These are phyloP conservation scores for Thryonomys swinderianus DNA, from an alignment of 2,113 vertebrate species.

Conservation along the genomic window DNA sequence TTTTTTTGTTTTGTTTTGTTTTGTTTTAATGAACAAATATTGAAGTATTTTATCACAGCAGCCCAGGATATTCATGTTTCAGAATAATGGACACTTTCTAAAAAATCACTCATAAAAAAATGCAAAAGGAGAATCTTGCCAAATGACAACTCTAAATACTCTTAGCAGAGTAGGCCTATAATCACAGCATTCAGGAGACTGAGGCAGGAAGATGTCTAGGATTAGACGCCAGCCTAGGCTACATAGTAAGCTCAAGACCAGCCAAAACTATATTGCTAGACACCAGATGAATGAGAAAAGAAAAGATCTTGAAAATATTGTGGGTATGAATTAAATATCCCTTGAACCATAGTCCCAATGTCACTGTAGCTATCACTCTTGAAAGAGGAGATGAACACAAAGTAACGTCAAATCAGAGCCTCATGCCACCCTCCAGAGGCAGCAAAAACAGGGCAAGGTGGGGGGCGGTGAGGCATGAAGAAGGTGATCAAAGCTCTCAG, in stretches of 20 bases:
- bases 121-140: not conserved
- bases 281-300: not conserved
- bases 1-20: too few relatives aligned
- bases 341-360: too few relatives aligned
- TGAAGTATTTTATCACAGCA: not conserved
- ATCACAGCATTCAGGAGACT: not conserved
- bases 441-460: not conserved
- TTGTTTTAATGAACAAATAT: not conserved
- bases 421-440: fast-evolving
- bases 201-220: not conserved
- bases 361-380: not conserved
- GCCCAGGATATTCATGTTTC: not conserved
- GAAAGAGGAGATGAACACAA: not conserved
- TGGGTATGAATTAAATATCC: not conserved
- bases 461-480: too few relatives aligned
- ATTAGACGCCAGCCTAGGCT: not conserved
- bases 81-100: not conserved
- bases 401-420: too few relatives aligned
- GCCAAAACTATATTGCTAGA: not conserved
- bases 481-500: not conserved
- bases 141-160: not conserved
- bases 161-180: not conserved
- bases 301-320: not conserved
- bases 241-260: not conserved
- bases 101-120: not conserved